These are phyloP conservation scores for Andrena hattorfiana DNA, from an alignment of 2,888 invertebrate species.

Conservation along the genomic window DNA sequence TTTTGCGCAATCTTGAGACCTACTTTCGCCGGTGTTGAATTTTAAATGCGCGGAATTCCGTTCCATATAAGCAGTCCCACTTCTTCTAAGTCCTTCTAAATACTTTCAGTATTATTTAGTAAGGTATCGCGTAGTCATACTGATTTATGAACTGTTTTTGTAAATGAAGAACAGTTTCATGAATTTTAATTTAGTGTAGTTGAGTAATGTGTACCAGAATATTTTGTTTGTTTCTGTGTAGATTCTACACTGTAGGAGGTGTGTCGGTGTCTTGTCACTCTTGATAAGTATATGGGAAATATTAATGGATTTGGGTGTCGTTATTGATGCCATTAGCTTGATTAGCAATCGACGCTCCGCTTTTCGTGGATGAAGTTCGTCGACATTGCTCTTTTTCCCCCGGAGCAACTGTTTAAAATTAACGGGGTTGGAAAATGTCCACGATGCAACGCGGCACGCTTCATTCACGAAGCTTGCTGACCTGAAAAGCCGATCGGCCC, in stretches of 20 bases:
- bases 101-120: too few species aligned
- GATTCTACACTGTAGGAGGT: too few species aligned
- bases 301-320: neutral
- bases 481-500: slow-evolving; percentile 67
- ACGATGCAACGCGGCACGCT: slow-evolving; percentile 50
- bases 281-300: neutral
- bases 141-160: too few species aligned
- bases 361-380: slow-evolving; percentile 31
- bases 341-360: slow-evolving; percentile 39
- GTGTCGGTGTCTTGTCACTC: neutral
- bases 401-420: slow-evolving; percentile 65
- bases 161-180: neutral
- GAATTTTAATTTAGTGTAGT: neutral
- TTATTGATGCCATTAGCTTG: slow-evolving; percentile 34
- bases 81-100: too few species aligned
- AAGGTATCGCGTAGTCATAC: too few species aligned
- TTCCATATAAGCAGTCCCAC: neutral
- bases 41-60: neutral
- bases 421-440: slow-evolving; percentile 60
- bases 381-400: slow-evolving; percentile 54
- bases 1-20: slow-evolving; percentile 36
- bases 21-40: slow-evolving; percentile 29
- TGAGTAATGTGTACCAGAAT: neutral
- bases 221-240: neutral
- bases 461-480: slow-evolving; percentile 66